Base-by-base conservation (phyloP, 53 echinoderm and acorn worm species). In the Pentamera pediparva region DNA sequence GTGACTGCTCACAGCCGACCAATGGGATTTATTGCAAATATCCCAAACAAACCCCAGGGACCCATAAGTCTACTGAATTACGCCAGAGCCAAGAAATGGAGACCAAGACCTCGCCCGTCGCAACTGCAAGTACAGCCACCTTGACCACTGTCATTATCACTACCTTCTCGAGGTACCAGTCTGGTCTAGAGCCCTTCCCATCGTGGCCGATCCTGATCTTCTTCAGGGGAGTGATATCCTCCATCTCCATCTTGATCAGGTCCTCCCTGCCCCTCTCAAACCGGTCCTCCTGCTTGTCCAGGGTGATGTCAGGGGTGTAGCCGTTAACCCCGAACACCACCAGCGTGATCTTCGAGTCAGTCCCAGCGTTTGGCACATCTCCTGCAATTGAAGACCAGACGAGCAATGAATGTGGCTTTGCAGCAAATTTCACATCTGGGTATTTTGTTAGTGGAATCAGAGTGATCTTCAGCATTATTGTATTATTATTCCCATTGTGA, bases 111-210 rank as follows among this genome's bases (percentile, higher is more conserved):
- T 45, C 0, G n/a, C 13, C 47, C n/a, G 12, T 45, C 13, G n/a
- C 12, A 45, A 45, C n/a, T 45, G n/a, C 12, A 1, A 1, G 13
- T 15, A 45, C n/a, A 15, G 13, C 47, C 0, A 45, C n/a, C 1
- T 45, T 45, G 12, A 45, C 47, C 13, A 15, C 56, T 21, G 9
- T n/a, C 17, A 60, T 8, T 0, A 27, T 32, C 38, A 3, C 71
- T 87, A 95, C 95, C 90, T 95, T 95, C 10, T 87, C 84, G 4
- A 95, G 83, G 54, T 75, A 95, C 95, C 95, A 95, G 56, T 95
- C 85, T 1, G 85, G 80, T 12, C 95, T 76, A 18, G 79, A 79
- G 5, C 95, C 90, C 56, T 88, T 95, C 4, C 90, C 95, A 48
- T 85, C 82, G 80, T 87, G 89, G 41, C 90, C 87, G 2, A 95